Base-by-base conservation (phyloP, 2,888 invertebrate species). In the Ryuthela nishihirai region DNA sequence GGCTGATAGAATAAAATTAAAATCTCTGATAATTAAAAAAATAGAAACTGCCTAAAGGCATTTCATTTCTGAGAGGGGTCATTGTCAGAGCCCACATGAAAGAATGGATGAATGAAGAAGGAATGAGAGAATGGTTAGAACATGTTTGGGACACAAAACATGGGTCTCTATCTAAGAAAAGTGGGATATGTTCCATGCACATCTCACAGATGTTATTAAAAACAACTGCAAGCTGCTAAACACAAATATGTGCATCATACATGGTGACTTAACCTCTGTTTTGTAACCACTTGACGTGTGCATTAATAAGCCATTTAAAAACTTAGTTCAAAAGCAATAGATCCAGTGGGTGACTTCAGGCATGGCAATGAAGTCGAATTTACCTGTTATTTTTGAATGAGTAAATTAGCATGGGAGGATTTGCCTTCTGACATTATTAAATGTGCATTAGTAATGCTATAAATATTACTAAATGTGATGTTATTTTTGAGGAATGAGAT, bases 231-330 rank as follows among this genome's bases (percentile, higher is more conserved):
- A 34, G 34, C 3, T 34, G 4, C 4, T 10, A 21, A 44, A 44
- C n/a, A 44, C 18, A 26, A 7, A 21, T 9, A 23, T 59, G 10
- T 41, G 35, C n/a, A 54, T 64, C 4, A 62, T 64, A 21, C 61
- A 54, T 17, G 61, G 52, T 36, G 59, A 58, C 9, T 29, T 58
- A 18, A 64, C 61, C 15, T 50, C 39, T 26, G 17, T 54, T 32
- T 25, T 65, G n/a, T 58, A 64, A 43, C 64, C 65, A 9, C 43
- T 62, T 3, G 64, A 65, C 43, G 52, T 54, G 20, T 49, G 26
- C 1, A 47, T 61, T 15, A 65, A 64, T 36, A 54, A 52, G 20
- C 25, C 44, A 15, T 64, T 65, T 21, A 64, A 58, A 35, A n/a
- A 15, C 20, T 24, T 24, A 4, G 34, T 62, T 3, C 9, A 24